Evolutionary conservation across 2,888 invertebrate genomes (phyloP).

Genomic region (Pachymerium ferrugineum): DNA sequence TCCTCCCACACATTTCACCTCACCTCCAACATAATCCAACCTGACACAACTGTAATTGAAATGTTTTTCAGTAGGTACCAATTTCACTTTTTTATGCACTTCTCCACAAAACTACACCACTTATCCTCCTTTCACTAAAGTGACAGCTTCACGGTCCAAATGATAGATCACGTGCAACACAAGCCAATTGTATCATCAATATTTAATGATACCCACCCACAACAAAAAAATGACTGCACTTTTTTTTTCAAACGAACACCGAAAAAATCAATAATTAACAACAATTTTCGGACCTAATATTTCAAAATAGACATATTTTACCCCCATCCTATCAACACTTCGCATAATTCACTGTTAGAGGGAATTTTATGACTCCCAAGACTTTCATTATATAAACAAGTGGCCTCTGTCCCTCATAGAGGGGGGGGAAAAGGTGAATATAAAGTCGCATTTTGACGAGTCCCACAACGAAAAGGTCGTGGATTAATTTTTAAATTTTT

Average conservation of each 20-base stretch:
- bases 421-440: background rate
- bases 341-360: background rate
- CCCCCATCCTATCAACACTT: background rate
- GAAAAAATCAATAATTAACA: background rate
- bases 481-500: background rate
- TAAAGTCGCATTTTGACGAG: background rate
- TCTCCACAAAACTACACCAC: background rate
- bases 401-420: background rate
- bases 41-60: slow-evolving; percentile 2
- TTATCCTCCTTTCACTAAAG: background rate
- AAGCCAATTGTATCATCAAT: background rate
- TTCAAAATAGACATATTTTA: background rate
- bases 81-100: background rate
- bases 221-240: slow-evolving; percentile 2
- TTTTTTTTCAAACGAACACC: background rate
- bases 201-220: background rate
- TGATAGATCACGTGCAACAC: background rate
- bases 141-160: background rate
- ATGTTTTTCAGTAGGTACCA: background rate
- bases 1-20: background rate
- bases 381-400: background rate
- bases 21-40: background rate
- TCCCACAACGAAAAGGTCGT: background rate
- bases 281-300: background rate
- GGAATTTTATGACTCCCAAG: background rate